Conservation (phyloP, 2,888 invertebrate genomes). For the Copidosoma aretas region DNA sequence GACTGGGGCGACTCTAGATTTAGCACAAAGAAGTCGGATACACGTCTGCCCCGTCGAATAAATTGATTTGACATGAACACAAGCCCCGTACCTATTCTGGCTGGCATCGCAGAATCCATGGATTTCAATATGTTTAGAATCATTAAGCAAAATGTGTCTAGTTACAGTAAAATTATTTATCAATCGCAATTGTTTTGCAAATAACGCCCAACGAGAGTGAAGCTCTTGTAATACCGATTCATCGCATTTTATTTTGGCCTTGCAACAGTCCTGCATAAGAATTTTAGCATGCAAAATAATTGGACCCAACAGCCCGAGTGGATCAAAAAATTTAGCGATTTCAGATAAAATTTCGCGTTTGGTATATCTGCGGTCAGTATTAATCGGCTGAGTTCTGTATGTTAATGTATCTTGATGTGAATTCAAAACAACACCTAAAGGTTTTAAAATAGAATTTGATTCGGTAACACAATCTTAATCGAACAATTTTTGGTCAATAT, state of each 20-base stretch:
- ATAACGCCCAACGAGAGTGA: conserved; percentile 14
- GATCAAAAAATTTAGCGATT: conserved; percentile 31
- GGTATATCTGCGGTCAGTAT: not conserved
- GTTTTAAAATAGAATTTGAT: conserved; percentile 21
- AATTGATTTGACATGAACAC: not conserved
- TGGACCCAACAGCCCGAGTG: conserved; percentile 27
- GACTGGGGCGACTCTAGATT: conserved; percentile 25
- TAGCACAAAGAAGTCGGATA: conserved; percentile 9
- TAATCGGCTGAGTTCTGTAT: conserved; percentile 17
- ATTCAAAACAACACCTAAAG: conserved; percentile 35
- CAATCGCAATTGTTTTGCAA: conserved; percentile 13
- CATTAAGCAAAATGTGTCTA: conserved; percentile 16
- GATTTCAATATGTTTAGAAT: conserved; percentile 22
- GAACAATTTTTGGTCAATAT: conserved; percentile 14
- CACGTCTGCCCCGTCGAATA: not conserved
- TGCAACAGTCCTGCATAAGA: conserved; percentile 30
- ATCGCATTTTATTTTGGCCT: conserved; percentile 32
- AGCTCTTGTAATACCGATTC: conserved; percentile 24
- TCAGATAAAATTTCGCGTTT: conserved; percentile 34
- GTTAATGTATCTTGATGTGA: conserved; percentile 30
- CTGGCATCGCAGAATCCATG: conserved; percentile 12
- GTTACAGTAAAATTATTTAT: conserved; percentile 12
- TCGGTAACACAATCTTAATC: conserved; percentile 19
- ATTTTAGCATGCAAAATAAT: conserved; percentile 29
- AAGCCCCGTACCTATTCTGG: conserved; percentile 23